These are phyloP conservation scores for Miichthys miiuy DNA, from an alignment of 2,797 vertebrate species.

Conservation along the genomic window DNA sequence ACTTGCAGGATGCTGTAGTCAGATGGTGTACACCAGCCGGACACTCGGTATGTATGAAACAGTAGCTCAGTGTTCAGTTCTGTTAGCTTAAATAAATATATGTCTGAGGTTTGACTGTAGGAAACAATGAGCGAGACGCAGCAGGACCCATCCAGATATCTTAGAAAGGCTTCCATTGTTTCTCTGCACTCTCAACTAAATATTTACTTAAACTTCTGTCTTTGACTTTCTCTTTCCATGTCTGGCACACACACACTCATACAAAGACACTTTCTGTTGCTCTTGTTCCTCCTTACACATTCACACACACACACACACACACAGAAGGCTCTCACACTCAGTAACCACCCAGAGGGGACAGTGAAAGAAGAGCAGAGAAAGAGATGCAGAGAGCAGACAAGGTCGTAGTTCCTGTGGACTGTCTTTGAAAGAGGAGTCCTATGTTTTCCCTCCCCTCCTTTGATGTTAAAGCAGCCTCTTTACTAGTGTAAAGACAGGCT, in stretches of 20 bases:
- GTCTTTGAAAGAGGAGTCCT: conserved; percentile 80
- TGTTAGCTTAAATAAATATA: conserved; percentile 23
- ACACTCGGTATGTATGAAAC: conserved; percentile 4
- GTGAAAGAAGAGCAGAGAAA: conserved; percentile 64
- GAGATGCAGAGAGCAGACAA: conserved; percentile 73
- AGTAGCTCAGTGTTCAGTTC: conserved; percentile 24
- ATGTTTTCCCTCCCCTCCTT: conserved; percentile 74
- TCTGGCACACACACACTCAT: not conserved
- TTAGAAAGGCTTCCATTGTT: conserved; percentile 27
- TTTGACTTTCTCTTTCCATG: conserved; percentile 13
- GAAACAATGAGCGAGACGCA: not conserved
- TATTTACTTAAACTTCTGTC: conserved; percentile 48
- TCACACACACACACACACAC: conserved; percentile 26
- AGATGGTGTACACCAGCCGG: not conserved
- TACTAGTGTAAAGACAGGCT: conserved; percentile 70
- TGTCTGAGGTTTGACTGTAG: conserved; percentile 7
- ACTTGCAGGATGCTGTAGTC: too few relatives aligned
- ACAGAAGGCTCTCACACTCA: conserved; percentile 18
- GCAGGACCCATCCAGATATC: conserved; percentile 4
- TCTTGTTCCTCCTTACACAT: conserved; percentile 20
- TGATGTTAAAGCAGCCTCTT: conserved; percentile 83
- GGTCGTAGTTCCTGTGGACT: conserved; percentile 75
- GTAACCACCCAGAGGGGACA: conserved; percentile 70
- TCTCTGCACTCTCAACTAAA: conserved; percentile 17
- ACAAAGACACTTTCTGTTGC: conserved; percentile 45